These are phyloP conservation scores for Caenorhabditis sp. DNA, from an alignment of 2,888 invertebrate genomes.

Conservation along the genomic window DNA sequence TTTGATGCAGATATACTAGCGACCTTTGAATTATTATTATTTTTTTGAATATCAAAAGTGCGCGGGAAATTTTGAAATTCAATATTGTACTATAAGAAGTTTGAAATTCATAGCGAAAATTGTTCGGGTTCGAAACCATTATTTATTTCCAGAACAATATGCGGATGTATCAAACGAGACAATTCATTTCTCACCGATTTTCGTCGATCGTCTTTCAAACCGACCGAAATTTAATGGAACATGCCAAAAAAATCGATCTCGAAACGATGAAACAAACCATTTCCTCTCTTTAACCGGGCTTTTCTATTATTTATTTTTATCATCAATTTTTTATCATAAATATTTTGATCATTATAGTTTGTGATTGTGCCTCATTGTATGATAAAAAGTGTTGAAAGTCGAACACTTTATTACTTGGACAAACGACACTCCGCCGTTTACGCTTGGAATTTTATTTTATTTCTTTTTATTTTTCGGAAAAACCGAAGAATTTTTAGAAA, in stretches of 20 bases:
- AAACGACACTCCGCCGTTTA: constrained; percentile 1
- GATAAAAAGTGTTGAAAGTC: neutral
- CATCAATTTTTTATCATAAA: neutral
- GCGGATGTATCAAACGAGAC: constrained; percentile 23
- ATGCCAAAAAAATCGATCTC: neutral
- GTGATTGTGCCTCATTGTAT: neutral
- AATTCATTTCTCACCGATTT: constrained; percentile 27
- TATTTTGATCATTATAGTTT: neutral
- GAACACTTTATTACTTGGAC: neutral
- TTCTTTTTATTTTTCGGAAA: neutral
- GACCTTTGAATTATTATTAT: too few relatives aligned
- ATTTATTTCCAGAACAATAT: constrained; percentile 21
- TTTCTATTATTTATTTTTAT: constrained; percentile 10
- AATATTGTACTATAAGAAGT: too few relatives aligned
- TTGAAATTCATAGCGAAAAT: too few relatives aligned
- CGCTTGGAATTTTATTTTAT: neutral
- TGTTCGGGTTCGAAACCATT: neutral
- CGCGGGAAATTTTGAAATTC: too few relatives aligned
- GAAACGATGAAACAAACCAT: too few relatives aligned
- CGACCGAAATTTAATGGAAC: constrained; percentile 28
- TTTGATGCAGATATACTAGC: too few relatives aligned
- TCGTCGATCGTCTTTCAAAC: constrained; percentile 27
- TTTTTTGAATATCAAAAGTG: too few relatives aligned
- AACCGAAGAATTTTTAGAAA: neutral
- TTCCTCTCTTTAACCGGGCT: too few relatives aligned